Percentiles rank a stretch among this genome's conserved stretches.
phyloP scores from a whole-genome alignment of 2,797 vertebrate species.

The Xenops minutus region DNA sequence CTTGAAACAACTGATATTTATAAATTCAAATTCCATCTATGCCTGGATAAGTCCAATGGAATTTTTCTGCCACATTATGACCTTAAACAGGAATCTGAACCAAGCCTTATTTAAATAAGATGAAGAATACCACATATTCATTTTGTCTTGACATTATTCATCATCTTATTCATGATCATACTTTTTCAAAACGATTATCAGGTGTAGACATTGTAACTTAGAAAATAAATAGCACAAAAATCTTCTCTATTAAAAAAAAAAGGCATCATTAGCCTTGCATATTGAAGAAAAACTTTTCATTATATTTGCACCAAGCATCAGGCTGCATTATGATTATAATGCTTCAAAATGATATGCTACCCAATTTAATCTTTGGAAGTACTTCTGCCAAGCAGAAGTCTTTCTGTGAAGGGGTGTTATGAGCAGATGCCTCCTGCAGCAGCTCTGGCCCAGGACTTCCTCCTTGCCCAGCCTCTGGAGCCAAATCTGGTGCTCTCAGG shows the following conservation, averaged over 20 bases:
- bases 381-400: neutral
- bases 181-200: neutral
- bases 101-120: neutral
- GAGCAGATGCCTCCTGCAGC: neutral
- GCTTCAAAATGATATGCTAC: neutral
- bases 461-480: neutral
- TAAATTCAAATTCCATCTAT: neutral
- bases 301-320: neutral
- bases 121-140: neutral
- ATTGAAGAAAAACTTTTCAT: neutral
- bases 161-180: neutral
- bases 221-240: neutral
- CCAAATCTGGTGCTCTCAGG: neutral
- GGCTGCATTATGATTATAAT: neutral
- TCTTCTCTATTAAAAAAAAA: neutral
- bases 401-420: neutral
- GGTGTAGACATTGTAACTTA: neutral
- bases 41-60: neutral
- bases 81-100: neutral
- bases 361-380: neutral
- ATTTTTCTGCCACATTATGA: neutral
- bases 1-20: neutral
- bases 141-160: slow-evolving; percentile 17
- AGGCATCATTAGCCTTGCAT: neutral
- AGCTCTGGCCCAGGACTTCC: neutral